Base-by-base conservation (phyloP, 2,888 invertebrate genomes). In the Choristoneura rosaceana region DNA sequence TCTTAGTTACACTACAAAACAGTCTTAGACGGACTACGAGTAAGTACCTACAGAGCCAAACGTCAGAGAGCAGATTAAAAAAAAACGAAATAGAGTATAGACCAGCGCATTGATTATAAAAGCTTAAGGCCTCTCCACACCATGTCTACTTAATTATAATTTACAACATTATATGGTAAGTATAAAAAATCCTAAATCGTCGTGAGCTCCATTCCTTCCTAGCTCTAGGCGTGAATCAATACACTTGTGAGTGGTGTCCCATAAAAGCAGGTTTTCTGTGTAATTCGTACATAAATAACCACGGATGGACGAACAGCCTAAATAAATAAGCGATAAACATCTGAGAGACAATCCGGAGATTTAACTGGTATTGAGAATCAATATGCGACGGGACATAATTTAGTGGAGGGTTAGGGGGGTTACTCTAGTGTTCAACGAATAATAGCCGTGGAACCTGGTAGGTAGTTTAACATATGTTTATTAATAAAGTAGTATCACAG, bases 261-360 rank as follows among this genome's bases (percentile, higher is more conserved):
- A 63, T 73, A 75, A 77, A 65, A 43, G 33, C 47, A 61, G 66
- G 64, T 69, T 69, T 61, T 73, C 65, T 38, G 50, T 41, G 71
- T 74, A 74, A 74, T 71, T 70, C 69, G 62, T 17, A 71, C 50
- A 71, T 69, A 74, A 74, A 74, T 74, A 64, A 64, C 65, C 33
- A 17, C 47, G 61, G 45, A n/a, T 62, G 58, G 50, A 34, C 61
- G 50, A 34, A 14, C 55, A 55, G 47, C 74, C 74, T 69, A 67
- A 73, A 73, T 73, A 74, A 74, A 74, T 74, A 74, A 59, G 33
- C 55, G 73, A 73, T 74, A 74, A 74, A 74, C 74, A 74, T 73
- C 74, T 61, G 63, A 25, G 64, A 60, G 68, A 60, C 38, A 50
- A 65, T 43, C 67, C 71, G 17, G 43, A 14, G 43, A 60, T 43